Evolutionary conservation across 2,888 invertebrate species (phyloP).

Genomic region (Rambutsinella grinnellia): DNA sequence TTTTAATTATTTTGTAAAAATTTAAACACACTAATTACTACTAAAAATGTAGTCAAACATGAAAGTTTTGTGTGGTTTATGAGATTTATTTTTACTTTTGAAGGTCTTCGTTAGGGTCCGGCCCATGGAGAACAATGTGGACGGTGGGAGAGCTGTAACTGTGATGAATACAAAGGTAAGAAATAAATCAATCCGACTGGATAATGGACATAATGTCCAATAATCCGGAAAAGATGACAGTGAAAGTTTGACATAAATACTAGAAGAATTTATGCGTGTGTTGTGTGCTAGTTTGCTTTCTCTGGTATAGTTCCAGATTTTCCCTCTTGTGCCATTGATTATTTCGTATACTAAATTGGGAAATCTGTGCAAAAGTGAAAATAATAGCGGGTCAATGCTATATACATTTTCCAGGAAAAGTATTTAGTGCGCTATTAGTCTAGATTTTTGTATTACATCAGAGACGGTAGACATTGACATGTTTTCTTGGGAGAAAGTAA

Average conservation of each 20-base stretch:
- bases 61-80: no score
- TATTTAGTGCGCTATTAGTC: neutral
- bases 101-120: conserved; percentile 92
- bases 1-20: no score
- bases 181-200: no score
- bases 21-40: no score
- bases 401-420: no score
- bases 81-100: conserved; percentile 53
- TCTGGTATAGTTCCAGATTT: neutral
- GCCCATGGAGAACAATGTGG: conserved; percentile 74
- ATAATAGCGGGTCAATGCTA: neutral
- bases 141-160: conserved; percentile 67
- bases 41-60: no score
- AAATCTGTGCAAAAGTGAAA: neutral
- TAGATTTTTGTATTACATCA: neutral
- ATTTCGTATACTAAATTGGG: no score
- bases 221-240: neutral
- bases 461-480: neutral
- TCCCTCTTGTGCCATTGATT: neutral
- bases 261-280: neutral
- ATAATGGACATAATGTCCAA: neutral
- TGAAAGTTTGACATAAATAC: neutral
- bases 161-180: conserved; percentile 48
- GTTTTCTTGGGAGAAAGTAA: neutral
- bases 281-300: neutral